Percentiles rank a stretch among this genome's conserved stretches.
phyloP scores from a whole-genome alignment of 2,797 vertebrate genomes.

The Gallinago stenura region DNA sequence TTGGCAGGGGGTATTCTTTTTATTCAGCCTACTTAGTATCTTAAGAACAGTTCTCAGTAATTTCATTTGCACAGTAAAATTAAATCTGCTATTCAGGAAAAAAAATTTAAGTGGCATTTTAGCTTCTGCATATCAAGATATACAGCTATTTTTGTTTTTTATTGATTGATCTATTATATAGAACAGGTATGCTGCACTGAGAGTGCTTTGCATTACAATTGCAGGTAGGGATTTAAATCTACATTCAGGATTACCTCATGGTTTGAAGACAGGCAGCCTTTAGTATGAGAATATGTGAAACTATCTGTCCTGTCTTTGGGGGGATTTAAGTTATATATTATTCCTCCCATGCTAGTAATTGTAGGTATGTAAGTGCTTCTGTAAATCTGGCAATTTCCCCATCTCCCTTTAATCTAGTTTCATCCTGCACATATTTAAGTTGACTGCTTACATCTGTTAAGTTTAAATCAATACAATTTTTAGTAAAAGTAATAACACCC shows the following conservation, averaged over 20 bases:
- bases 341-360: background rate
- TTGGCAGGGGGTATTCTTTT: conserved; percentile 24
- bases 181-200: background rate
- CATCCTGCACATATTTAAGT: background rate
- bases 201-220: background rate
- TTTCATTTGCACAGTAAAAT: conserved; percentile 26
- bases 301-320: background rate
- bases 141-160: background rate
- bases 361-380: background rate
- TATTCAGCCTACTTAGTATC: conserved; percentile 11
- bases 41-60: conserved; percentile 15
- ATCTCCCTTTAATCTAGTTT: background rate
- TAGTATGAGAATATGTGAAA: background rate
- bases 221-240: background rate
- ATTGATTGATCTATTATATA: background rate
- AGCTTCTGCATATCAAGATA: background rate
- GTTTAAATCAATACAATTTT: background rate
- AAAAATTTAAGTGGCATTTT: conserved; percentile 14
- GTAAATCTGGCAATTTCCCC: background rate
- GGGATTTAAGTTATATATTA: background rate
- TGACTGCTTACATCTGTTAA: background rate
- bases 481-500: background rate
- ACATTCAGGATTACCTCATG: background rate
- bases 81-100: background rate
- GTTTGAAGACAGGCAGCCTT: background rate